Conservation (phyloP, 2,113 vertebrate species). For the Paedocypris sp. region DNA sequence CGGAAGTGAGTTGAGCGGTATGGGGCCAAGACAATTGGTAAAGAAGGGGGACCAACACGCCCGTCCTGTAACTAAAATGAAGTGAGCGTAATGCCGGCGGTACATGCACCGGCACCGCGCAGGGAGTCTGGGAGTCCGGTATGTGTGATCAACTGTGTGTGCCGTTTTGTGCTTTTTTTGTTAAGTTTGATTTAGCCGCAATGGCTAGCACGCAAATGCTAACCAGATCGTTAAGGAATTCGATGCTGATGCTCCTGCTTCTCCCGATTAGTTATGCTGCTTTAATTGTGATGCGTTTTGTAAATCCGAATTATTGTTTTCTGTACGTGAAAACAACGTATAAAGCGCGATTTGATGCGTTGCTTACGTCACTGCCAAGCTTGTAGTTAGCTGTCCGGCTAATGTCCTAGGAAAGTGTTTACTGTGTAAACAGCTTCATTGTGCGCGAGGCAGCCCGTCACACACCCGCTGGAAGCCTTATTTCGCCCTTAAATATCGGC, state of each 20-base stretch:
- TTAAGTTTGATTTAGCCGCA: background rate
- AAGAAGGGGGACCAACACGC: conserved; percentile 37
- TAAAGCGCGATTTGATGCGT: background rate
- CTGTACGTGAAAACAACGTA: no score
- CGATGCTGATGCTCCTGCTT: conserved; percentile 7
- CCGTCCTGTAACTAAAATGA: conserved; percentile 27
- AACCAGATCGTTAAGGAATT: conserved; percentile 4
- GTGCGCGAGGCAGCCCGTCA: conserved; percentile 18
- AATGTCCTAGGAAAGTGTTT: conserved; percentile 28
- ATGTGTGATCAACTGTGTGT: background rate
- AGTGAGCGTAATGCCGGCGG: conserved; percentile 4
- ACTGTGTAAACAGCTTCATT: conserved; percentile 40
- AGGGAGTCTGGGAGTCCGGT: background rate
- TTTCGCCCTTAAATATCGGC: background rate
- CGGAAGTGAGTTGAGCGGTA: conserved; percentile 52
- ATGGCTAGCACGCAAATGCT: conserved; percentile 3
- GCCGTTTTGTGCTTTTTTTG: no score
- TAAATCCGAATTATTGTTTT: no score
- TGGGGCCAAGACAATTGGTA: conserved; percentile 52
- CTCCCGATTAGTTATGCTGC: background rate
- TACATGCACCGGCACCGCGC: background rate
- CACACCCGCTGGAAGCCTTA: background rate
- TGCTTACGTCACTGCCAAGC: background rate
- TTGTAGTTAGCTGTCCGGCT: conserved; percentile 19
- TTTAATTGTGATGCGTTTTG: no score